Conservation (phyloP, 2,113 vertebrate genomes). For the Laticauda laticaudata region DNA sequence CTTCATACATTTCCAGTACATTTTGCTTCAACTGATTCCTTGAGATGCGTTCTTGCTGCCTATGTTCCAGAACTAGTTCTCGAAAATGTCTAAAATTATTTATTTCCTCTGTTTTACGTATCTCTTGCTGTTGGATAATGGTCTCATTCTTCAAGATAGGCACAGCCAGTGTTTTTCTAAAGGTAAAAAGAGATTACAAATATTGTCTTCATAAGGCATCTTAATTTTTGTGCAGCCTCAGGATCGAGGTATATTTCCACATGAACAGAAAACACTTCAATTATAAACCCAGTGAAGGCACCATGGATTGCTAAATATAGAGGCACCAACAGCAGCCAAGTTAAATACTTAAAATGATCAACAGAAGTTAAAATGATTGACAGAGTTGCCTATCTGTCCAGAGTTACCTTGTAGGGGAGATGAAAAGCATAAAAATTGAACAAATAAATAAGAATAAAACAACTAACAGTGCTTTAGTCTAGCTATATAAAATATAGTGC, state of each 20-base stretch:
- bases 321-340: no score
- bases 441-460: not conserved
- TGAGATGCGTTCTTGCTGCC: slow-evolving; percentile 63
- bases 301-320: not conserved
- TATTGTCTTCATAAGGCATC: slow-evolving; percentile 8
- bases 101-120: slow-evolving; percentile 72
- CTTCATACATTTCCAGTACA: slow-evolving; percentile 73
- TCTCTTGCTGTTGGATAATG: slow-evolving; percentile 69
- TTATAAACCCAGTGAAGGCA: not conserved
- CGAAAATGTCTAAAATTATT: slow-evolving; percentile 76
- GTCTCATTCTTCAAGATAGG: slow-evolving; percentile 68
- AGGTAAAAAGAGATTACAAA: slow-evolving; percentile 19
- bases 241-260: not conserved
- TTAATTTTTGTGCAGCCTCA: slow-evolving; percentile 20
- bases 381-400: not conserved
- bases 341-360: not conserved
- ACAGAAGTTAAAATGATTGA: not conserved
- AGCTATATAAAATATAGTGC: slow-evolving; percentile 22
- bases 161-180: slow-evolving; percentile 68
- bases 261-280: not conserved
- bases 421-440: not conserved
- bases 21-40: slow-evolving; percentile 66
- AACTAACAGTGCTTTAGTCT: slow-evolving; percentile 7
- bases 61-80: slow-evolving; percentile 68
- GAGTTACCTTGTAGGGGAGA: not conserved